Percentiles rank a stretch among this genome's conserved stretches.
phyloP scores from a whole-genome alignment of 1,140 invertebrate species.

The Lamellibrachia luymesi region DNA sequence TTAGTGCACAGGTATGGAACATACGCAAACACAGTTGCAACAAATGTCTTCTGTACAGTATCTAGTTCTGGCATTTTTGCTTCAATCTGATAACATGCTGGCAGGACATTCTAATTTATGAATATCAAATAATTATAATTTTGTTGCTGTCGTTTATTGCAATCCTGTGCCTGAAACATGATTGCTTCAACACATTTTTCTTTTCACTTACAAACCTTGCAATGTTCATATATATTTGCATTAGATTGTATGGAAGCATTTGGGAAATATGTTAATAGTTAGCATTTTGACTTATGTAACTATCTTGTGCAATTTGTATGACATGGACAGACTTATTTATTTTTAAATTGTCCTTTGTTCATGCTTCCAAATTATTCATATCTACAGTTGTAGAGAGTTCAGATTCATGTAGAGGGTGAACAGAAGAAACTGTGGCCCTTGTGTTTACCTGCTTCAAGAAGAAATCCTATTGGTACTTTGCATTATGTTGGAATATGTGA shows the following conservation, averaged over 20 bases:
- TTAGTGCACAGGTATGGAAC: slow-evolving; percentile 58
- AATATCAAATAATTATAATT: background rate
- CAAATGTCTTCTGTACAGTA: background rate
- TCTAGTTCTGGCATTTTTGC: background rate
- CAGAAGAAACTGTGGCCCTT: no score
- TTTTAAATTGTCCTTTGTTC: background rate
- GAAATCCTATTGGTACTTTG: no score
- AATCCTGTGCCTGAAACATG: background rate
- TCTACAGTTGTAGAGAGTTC: background rate
- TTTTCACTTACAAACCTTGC: background rate
- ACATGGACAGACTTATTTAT: no score
- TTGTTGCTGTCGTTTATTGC: background rate
- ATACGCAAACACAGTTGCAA: background rate
- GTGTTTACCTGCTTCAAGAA: no score
- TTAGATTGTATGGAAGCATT: no score
- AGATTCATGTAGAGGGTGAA: no score
- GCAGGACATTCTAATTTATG: background rate
- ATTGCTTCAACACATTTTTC: background rate
- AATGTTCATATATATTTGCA: background rate
- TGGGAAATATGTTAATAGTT: no score
- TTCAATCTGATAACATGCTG: background rate
- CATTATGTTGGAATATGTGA: no score
- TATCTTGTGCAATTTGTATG: no score
- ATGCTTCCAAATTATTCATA: background rate
- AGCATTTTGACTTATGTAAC: no score